These are phyloP conservation scores for Buceros bicornis DNA, from an alignment of 2,797 vertebrate species.

Conservation along the genomic window DNA sequence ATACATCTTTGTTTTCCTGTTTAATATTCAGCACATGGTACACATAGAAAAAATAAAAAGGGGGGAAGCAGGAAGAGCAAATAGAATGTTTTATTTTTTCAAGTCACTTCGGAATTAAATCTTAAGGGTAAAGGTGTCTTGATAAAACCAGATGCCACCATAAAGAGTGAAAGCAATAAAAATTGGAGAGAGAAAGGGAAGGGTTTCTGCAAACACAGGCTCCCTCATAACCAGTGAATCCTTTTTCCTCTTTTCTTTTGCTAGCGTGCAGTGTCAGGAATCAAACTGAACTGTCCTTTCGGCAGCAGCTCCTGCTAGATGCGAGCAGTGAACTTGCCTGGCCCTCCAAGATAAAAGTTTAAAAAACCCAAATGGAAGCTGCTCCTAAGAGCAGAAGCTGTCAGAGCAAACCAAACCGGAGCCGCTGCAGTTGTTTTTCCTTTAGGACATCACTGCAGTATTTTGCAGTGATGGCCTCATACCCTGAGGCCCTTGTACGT, in stretches of 20 bases:
- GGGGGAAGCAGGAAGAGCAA: not conserved
- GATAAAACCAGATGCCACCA: not conserved
- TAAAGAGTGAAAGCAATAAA: not conserved
- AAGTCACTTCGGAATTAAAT: conserved; percentile 2
- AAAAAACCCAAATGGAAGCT: conserved; percentile 6
- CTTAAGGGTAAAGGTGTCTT: not conserved
- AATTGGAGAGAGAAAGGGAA: not conserved
- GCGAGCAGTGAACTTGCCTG: conserved; percentile 7
- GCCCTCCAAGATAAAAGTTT: conserved; percentile 3
- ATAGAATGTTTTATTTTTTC: not conserved
- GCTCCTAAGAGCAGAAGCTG: not conserved
- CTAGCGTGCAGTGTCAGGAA: not conserved
- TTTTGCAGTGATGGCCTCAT: not conserved
- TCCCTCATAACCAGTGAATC: not conserved
- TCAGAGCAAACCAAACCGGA: not conserved
- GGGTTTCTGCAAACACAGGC: not conserved
- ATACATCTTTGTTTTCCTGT: conserved; percentile 39
- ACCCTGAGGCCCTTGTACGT: not conserved
- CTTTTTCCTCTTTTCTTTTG: not conserved
- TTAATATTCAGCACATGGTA: conserved; percentile 42
- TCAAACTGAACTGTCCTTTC: conserved; percentile 12
- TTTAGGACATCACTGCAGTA: not conserved
- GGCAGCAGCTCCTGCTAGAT: not conserved
- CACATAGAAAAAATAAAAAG: not conserved
- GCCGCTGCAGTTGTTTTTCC: not conserved